Evolutionary conservation across 2,888 invertebrate genomes (phyloP).

Genomic region (Mystacides longicornis): DNA sequence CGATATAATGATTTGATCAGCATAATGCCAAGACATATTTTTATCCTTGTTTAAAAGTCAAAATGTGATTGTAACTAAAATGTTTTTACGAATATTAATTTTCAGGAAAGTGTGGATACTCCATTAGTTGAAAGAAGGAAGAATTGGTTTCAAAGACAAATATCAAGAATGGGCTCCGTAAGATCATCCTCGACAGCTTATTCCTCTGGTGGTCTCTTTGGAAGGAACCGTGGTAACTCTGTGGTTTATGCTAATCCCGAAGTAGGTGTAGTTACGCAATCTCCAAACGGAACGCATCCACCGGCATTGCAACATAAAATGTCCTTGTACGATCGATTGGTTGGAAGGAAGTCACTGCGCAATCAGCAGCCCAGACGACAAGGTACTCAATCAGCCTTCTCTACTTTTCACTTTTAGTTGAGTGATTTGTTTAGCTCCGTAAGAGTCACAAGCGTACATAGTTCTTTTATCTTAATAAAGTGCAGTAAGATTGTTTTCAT

Average conservation of each 20-base stretch:
- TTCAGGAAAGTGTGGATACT: slow-evolving; percentile 83
- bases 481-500: no score
- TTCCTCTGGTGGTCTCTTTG: slow-evolving; percentile 69
- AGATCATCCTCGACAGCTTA: slow-evolving; percentile 81
- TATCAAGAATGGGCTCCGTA: slow-evolving; percentile 79
- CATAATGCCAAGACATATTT: no score
- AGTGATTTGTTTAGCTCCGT: no score
- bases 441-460: no score
- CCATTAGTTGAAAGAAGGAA: slow-evolving; percentile 78
- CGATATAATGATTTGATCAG: no score
- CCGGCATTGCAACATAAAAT: slow-evolving; percentile 57
- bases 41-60: no score
- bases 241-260: slow-evolving; percentile 62
- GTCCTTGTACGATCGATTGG: slow-evolving; percentile 76
- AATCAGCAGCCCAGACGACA: slow-evolving; percentile 61
- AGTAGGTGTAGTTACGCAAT: slow-evolving; percentile 33
- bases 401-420: no score
- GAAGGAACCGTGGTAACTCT: slow-evolving; percentile 71
- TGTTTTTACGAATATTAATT: no score
- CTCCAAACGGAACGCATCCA: slow-evolving; percentile 35
- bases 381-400: slow-evolving; percentile 52
- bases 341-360: slow-evolving; percentile 72
- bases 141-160: slow-evolving; percentile 82
- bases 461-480: no score
- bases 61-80: no score